A percentile compares a stretch with the other conserved stretches of the same genome.
Evolutionary conservation across 2,797 vertebrate genomes (phyloP).

Genomic region (Schizopygopsis pylzovi): DNA sequence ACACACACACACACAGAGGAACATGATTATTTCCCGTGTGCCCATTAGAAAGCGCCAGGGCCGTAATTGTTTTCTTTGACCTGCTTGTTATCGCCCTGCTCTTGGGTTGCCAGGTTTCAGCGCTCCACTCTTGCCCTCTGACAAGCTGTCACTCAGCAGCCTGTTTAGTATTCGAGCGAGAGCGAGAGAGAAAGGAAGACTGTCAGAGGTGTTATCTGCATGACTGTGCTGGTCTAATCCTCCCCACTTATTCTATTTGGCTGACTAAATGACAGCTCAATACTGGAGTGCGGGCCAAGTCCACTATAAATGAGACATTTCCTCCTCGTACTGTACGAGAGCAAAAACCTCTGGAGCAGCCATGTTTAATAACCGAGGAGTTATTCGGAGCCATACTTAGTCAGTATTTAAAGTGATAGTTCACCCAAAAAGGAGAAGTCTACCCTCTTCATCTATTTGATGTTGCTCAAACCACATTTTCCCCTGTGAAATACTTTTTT

Average conservation of each 20-base stretch:
- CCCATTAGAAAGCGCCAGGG: constrained; percentile 62
- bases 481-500: not conserved
- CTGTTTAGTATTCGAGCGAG: constrained; percentile 72
- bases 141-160: constrained; percentile 62
- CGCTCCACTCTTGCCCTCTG: constrained; percentile 48
- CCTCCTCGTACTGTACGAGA: constrained; percentile 36
- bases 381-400: constrained; percentile 4
- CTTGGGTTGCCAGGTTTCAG: constrained; percentile 59
- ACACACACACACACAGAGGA: constrained; percentile 46
- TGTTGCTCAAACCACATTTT: not conserved
- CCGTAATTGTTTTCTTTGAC: constrained; percentile 61
- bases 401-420: constrained; percentile 9
- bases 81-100: constrained; percentile 56
- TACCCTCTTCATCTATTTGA: not conserved
- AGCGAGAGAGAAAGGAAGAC: constrained; percentile 46
- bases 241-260: constrained; percentile 75
- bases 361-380: constrained; percentile 8
- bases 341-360: not conserved
- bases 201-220: constrained; percentile 62
- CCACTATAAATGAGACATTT: constrained; percentile 37
- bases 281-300: constrained; percentile 56
- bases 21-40: constrained; percentile 63
- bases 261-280: constrained; percentile 75
- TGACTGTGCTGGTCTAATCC: constrained; percentile 68
- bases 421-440: not conserved